These are phyloP conservation scores for Ophioninae sp. DNA, from an alignment of 2,888 invertebrate species.

Conservation along the genomic window DNA sequence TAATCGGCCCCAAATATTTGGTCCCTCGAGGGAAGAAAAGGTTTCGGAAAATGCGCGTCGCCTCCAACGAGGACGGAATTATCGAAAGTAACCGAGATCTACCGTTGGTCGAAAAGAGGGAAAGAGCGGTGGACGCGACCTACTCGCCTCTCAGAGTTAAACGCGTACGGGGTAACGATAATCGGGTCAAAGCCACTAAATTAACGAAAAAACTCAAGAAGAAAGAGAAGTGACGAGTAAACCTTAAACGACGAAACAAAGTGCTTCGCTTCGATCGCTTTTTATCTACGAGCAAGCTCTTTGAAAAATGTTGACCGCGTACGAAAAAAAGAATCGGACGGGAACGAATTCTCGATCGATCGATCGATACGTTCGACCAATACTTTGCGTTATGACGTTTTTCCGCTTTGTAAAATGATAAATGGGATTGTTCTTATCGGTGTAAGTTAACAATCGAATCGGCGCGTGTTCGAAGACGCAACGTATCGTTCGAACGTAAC, in stretches of 20 bases:
- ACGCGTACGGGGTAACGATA: conserved; percentile 73
- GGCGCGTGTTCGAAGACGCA: no score
- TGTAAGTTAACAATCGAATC: no score
- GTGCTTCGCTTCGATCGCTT: no score
- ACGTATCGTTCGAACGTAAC: no score
- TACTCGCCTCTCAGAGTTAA: conserved; percentile 78
- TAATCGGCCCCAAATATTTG: conserved; percentile 29
- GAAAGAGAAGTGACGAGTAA: conserved; percentile 63
- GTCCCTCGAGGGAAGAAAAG: conserved; percentile 37
- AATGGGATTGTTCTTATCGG: no score
- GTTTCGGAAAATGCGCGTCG: conserved; percentile 63
- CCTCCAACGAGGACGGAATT: conserved; percentile 14
- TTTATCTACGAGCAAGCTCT: no score
- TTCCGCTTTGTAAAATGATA: no score
- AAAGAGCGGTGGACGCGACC: conserved; percentile 32
- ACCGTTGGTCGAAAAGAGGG: conserved; percentile 13
- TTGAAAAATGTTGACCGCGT: no score
- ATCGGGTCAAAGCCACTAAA: conserved; percentile 76
- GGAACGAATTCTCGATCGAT: no score
- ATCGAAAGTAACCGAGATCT: conserved; percentile 16
- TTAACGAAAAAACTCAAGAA: conserved; percentile 68
- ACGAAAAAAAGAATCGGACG: no score
- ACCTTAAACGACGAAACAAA: conserved; percentile 29
- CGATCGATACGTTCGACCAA: no score
- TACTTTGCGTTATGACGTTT: no score